These are phyloP conservation scores for Apotomis turbidana DNA, from an alignment of 2,888 invertebrate genomes.

Conservation along the genomic window DNA sequence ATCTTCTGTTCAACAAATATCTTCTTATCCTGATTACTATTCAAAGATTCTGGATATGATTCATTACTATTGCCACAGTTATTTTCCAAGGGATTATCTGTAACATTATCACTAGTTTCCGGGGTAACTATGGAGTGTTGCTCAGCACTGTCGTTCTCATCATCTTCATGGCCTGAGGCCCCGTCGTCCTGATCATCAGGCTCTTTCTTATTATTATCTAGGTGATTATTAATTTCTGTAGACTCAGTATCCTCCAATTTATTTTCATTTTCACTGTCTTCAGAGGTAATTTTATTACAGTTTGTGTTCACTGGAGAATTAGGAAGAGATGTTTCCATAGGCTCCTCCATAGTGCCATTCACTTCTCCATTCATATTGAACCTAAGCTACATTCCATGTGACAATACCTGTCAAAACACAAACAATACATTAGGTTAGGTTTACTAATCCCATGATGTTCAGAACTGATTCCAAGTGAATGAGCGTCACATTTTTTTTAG, in stretches of 20 bases:
- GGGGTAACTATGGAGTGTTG: conserved; percentile 37
- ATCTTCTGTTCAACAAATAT: conserved; percentile 48
- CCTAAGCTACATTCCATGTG: conserved; percentile 65
- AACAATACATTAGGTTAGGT: conserved; percentile 61
- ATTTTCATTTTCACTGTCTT: conserved; percentile 48
- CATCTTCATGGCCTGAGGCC: conserved; percentile 46
- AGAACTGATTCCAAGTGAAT: conserved; percentile 60
- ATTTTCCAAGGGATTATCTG: conserved; percentile 47
- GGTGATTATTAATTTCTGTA: conserved; percentile 50
- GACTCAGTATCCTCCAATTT: conserved; percentile 53
- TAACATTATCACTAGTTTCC: conserved; percentile 48
- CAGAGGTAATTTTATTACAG: conserved; percentile 46
- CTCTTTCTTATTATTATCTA: conserved; percentile 46
- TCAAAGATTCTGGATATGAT: conserved; percentile 51
- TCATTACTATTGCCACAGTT: conserved; percentile 57
- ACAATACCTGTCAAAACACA: conserved; percentile 65
- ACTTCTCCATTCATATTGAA: conserved; percentile 72
- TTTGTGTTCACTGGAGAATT: conserved; percentile 43
- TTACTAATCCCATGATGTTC: conserved; percentile 53
- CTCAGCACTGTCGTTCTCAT: conserved; percentile 42
- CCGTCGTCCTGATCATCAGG: conserved; percentile 42
- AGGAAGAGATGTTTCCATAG: conserved; percentile 55
- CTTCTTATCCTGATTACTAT: conserved; percentile 50
- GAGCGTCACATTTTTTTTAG: conserved; percentile 73
- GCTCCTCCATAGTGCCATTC: conserved; percentile 71